Evolutionary conservation across 2,888 invertebrate genomes (phyloP).

Genomic region (Galerucella nymphaeae): DNA sequence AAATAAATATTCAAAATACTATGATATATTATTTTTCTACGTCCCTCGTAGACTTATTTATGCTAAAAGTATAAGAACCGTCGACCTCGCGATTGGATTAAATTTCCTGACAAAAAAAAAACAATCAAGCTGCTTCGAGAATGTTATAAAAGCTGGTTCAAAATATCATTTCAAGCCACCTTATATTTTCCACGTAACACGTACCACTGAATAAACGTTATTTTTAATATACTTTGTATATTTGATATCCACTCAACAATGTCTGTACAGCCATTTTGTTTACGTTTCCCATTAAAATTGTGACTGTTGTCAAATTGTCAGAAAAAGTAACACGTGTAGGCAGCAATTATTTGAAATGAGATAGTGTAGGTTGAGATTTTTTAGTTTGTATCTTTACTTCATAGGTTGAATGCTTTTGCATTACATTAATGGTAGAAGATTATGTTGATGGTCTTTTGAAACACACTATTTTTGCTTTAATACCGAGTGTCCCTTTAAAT

Average conservation of each 20-base stretch:
- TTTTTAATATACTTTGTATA: background rate
- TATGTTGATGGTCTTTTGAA: too few species aligned
- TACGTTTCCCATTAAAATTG: slow-evolving; percentile 7
- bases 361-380: background rate
- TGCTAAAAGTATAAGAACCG: background rate
- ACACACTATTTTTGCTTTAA: too few species aligned
- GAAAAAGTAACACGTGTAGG: slow-evolving; percentile 7
- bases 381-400: background rate
- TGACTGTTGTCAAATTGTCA: slow-evolving; percentile 4
- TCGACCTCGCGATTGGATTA: background rate
- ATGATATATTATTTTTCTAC: background rate
- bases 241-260: slow-evolving; percentile 1
- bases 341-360: slow-evolving; percentile 2
- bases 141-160: background rate
- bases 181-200: background rate
- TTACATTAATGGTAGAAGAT: too few species aligned
- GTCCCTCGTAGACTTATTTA: background rate
- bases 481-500: too few species aligned
- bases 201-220: background rate
- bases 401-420: background rate
- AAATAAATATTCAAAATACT: too few species aligned
- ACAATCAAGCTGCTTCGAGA: background rate
- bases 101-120: background rate
- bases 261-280: background rate
- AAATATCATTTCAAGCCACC: background rate